Base-by-base conservation (phyloP, 1,140 invertebrate species). In the Spodoptera litura region DNA sequence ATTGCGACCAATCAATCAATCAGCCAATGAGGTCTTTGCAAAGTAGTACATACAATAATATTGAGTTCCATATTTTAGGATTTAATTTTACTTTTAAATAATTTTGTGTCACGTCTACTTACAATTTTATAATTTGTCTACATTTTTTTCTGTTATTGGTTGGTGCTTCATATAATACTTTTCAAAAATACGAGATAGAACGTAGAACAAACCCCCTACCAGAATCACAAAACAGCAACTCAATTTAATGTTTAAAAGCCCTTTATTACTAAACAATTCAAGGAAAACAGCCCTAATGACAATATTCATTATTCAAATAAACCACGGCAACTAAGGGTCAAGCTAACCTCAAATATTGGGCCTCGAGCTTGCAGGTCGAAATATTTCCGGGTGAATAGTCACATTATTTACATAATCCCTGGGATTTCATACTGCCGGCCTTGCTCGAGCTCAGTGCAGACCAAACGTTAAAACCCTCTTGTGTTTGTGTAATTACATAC, bases 321-420 rank as follows among this genome's bases (percentile, higher is more conserved):
- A 56, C 70, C 53, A 10, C 35, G 20, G 70, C 53, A 72, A 72
- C 70, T 56, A 68, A 51, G 64, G 64, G 70, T 72, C 53, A 72
- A 56, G 53, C 31, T 25, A 56, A 58, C 31, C 53, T 56, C 53
- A 55, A 55, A 72, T 35, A 72, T 53, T 11, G 31, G 53, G 70
- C 53, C 52, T 56, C 12, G 38, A 20, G 71, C n/a, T 35, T 55
- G 52, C 35, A 73, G 71, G 56, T 73, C 51, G 52, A 73, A 59
- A 20, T 59, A 73, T 73, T 73, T 51, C 53, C 55, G 56, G 53
- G 71, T 73, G 71, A 73, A 59, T 73, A 73, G 71, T 73, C 71
- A 73, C 71, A 27, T 58, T 49, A 59, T 73, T 73, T 73, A 51
- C 71, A 73, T 73, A 73, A 73, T 59, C 71, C 71, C 55, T 44